Percentiles rank a stretch among this genome's conserved stretches.
Evolutionary conservation across 2,797 vertebrate species (phyloP).

Genomic region (Hippoglossus hippoglossus): DNA sequence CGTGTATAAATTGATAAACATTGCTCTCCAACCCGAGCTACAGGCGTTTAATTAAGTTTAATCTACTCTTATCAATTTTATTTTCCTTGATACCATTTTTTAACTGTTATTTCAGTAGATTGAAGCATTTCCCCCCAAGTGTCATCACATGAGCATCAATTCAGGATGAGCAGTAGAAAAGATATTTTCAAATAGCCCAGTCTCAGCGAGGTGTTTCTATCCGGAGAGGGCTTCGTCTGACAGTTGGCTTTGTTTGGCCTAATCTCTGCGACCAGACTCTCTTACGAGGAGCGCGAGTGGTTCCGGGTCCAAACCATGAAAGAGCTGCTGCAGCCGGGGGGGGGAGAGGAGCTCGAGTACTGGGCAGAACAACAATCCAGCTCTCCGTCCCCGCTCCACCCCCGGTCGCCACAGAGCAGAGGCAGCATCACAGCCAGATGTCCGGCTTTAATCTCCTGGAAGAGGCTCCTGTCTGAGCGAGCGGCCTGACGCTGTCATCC

Average conservation of each 20-base stretch:
- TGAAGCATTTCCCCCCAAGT: neutral
- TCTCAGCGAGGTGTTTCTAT: no score
- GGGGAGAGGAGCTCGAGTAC: constrained; percentile 32
- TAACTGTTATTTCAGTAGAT: neutral
- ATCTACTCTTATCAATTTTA: no score
- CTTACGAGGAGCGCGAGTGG: constrained; percentile 12
- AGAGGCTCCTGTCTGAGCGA: constrained; percentile 40
- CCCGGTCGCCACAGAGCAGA: constrained; percentile 31
- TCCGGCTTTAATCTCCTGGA: constrained; percentile 62
- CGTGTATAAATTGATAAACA: no score
- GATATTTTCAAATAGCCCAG: no score
- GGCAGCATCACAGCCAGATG: constrained; percentile 56
- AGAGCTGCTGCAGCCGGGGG: constrained; percentile 30
- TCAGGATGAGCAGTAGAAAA: neutral
- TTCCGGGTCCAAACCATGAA: constrained; percentile 19
- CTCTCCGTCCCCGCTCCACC: constrained; percentile 29
- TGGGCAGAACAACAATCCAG: constrained; percentile 53
- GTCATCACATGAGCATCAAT: neutral
- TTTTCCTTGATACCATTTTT: neutral
- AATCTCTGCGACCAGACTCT: constrained; percentile 14
- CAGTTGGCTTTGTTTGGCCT: neutral
- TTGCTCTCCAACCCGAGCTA: no score
- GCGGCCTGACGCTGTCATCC: constrained; percentile 15
- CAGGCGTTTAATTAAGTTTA: no score
- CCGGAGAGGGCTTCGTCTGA: neutral